phyloP scores from a whole-genome alignment of 2,888 invertebrate genomes.

The Deilephila elpenor region DNA sequence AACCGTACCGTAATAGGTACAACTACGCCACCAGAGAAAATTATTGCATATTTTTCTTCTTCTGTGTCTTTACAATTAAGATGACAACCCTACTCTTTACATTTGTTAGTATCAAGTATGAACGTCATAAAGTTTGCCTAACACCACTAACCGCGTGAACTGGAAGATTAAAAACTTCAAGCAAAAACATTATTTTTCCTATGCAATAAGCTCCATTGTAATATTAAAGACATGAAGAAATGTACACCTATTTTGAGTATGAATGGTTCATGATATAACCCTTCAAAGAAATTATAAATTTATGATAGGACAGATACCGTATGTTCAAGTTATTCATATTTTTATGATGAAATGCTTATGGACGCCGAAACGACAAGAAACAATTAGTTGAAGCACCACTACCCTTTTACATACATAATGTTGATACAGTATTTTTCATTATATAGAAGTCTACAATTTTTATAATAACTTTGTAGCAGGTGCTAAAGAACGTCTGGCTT shows the following conservation, averaged over 20 bases:
- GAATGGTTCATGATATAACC: not conserved
- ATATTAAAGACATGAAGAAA: not conserved
- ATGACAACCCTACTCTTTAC: conserved; percentile 1
- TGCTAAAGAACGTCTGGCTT: too few species aligned
- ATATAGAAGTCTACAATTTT: too few species aligned
- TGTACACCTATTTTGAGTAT: not conserved
- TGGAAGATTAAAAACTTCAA: not conserved
- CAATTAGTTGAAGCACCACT: not conserved
- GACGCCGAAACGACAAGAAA: not conserved
- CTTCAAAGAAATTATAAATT: conserved; percentile 12
- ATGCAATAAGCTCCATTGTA: not conserved
- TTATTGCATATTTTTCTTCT: too few species aligned
- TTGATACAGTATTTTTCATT: not conserved
- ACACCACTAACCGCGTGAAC: not conserved
- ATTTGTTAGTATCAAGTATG: not conserved
- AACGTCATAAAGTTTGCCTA: conserved; percentile 24
- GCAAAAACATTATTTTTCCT: not conserved
- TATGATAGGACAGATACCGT: not conserved
- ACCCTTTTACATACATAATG: not conserved
- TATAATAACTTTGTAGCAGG: too few species aligned
- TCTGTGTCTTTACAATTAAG: not conserved
- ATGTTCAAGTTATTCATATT: not conserved
- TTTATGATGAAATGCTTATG: not conserved
- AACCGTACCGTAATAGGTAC: too few species aligned
- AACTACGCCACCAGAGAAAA: too few species aligned